These are phyloP conservation scores for Lamellibrachia satsuma DNA, from an alignment of 2,888 invertebrate species.

Conservation along the genomic window DNA sequence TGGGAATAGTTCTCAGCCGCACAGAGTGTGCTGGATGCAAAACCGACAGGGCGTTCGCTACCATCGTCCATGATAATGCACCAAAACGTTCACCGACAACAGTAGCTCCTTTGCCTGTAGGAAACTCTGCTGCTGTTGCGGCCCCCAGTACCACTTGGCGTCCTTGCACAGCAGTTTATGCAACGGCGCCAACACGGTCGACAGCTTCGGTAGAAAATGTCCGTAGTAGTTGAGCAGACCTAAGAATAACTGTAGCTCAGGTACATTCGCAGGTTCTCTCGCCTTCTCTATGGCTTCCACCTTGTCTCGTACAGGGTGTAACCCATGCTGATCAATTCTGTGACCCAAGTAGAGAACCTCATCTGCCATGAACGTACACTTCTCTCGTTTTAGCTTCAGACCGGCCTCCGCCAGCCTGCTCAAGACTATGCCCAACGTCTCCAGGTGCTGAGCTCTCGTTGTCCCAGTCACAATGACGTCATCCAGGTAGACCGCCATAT, in stretches of 20 bases:
- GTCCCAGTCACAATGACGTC: slow-evolving; percentile 14
- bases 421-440: neutral
- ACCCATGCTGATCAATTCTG: neutral
- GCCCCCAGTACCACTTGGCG: too few relatives aligned
- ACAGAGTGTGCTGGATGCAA: too few relatives aligned
- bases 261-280: neutral
- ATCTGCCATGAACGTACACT: neutral
- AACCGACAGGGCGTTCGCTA: too few relatives aligned
- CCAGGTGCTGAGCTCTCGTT: neutral
- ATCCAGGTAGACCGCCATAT: slow-evolving; percentile 7
- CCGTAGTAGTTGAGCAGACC: neutral
- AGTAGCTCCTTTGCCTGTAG: too few relatives aligned
- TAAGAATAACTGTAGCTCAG: neutral
- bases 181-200: slow-evolving; percentile 14
- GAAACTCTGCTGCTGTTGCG: too few relatives aligned
- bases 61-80: too few relatives aligned
- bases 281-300: neutral
- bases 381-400: neutral
- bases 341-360: neutral
- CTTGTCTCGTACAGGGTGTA: neutral
- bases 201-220: neutral
- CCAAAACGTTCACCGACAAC: too few relatives aligned
- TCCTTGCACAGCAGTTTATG: neutral
- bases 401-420: neutral
- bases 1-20: too few relatives aligned